Percentiles rank a stretch among this genome's conserved stretches.
These are phyloP conservation scores for Lathamus discolor DNA, from an alignment of 2,113 vertebrate species.

Conservation along the genomic window DNA sequence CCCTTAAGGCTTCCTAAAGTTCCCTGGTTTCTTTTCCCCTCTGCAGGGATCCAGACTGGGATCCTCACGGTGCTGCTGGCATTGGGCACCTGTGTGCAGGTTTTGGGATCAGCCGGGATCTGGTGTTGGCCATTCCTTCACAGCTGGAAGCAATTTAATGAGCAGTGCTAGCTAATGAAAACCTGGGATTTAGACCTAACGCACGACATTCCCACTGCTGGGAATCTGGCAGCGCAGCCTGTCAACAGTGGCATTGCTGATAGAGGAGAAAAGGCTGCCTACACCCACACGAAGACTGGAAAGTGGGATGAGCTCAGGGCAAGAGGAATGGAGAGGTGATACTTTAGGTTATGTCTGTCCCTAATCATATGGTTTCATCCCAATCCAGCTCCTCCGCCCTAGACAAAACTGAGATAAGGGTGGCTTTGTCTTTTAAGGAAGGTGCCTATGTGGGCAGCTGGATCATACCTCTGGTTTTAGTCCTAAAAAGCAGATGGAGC, in stretches of 20 bases:
- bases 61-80: not conserved
- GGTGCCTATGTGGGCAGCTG: not conserved
- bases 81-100: fast-evolving
- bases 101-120: not conserved
- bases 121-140: not conserved
- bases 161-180: not conserved
- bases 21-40: not conserved
- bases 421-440: not conserved
- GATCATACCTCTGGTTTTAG: not conserved
- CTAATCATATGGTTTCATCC: not conserved
- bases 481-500: not conserved
- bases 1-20: not conserved
- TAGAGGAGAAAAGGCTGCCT: not conserved
- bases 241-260: not conserved
- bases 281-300: not conserved
- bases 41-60: not conserved
- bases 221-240: not conserved
- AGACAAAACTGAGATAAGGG: not conserved
- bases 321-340: not conserved
- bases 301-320: not conserved
- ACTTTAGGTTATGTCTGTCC: not conserved
- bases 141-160: not conserved
- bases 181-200: not conserved
- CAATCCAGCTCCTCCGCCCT: not conserved
- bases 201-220: not conserved